phyloP scores from a whole-genome alignment of 2,113 vertebrate species.

The Gymnobelideus leadbeateri region DNA sequence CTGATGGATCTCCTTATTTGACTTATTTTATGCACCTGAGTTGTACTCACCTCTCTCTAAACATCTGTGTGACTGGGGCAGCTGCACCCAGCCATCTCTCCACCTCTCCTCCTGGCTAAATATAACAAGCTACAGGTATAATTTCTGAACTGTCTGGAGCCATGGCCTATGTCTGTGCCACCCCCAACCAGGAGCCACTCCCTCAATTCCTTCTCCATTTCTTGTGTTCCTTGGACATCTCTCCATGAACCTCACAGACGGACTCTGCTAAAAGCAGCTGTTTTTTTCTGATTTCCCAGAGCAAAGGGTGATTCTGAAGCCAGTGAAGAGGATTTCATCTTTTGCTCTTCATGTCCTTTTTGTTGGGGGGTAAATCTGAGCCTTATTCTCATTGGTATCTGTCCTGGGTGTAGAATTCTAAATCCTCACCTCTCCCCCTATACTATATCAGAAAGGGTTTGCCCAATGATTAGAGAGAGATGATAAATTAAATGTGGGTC shows the following conservation, averaged over 20 bases:
- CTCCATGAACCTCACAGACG: background rate
- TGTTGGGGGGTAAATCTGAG: background rate
- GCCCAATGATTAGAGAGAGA: background rate
- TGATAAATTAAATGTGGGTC: background rate
- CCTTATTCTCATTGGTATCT: background rate
- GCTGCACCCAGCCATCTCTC: background rate
- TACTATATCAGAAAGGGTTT: background rate
- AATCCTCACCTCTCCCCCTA: background rate
- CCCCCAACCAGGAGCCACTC: background rate
- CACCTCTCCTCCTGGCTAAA: background rate
- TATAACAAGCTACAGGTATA: background rate
- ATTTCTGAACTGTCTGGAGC: background rate
- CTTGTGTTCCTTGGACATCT: background rate
- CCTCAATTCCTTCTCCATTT: background rate
- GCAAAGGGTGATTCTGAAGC: background rate
- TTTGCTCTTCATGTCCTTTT: background rate
- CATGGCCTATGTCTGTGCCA: background rate
- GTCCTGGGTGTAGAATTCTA: background rate
- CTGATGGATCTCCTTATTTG: background rate
- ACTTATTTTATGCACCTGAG: background rate
- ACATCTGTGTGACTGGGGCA: background rate
- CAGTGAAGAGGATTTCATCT: background rate
- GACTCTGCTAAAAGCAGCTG: background rate
- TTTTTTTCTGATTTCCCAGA: background rate
- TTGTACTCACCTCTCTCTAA: background rate